These are phyloP conservation scores for Pseudomyrmex pallidus DNA, from an alignment of 1,140 invertebrate genomes.

Conservation along the genomic window DNA sequence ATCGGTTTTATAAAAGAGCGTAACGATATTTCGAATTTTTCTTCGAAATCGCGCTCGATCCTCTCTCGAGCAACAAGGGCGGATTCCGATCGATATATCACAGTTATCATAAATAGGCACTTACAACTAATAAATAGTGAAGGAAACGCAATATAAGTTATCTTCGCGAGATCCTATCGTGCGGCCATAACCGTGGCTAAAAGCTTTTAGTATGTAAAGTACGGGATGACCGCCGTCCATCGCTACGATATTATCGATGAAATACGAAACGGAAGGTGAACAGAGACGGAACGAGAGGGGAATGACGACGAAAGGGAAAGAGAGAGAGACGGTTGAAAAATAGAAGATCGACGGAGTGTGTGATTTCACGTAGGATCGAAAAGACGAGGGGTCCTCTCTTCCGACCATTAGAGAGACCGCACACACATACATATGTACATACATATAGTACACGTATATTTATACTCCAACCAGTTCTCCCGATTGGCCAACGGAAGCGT, in stretches of 20 bases:
- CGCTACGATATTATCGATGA: constrained; percentile 63
- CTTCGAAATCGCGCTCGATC: neutral
- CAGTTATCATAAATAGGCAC: constrained; percentile 60
- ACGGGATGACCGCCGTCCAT: constrained; percentile 57
- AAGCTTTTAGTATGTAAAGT: constrained; percentile 67
- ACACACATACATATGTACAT: constrained; percentile 61
- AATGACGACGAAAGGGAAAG: neutral
- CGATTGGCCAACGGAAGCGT: constrained; percentile 82
- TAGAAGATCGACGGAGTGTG: constrained; percentile 48
- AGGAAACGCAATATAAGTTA: constrained; percentile 60
- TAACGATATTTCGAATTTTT: constrained; percentile 6
- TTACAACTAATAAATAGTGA: constrained; percentile 56
- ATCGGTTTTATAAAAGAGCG: neutral
- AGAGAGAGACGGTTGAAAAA: constrained; percentile 30
- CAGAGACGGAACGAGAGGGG: neutral
- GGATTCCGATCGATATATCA: constrained; percentile 51
- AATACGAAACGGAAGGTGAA: constrained; percentile 52
- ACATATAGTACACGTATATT: constrained; percentile 60
- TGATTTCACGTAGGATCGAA: constrained; percentile 67
- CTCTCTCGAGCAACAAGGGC: constrained; percentile 14
- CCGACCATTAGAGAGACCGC: constrained; percentile 71
- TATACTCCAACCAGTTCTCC: constrained; percentile 56
- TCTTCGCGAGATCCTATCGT: constrained; percentile 41
- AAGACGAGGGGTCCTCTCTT: constrained; percentile 64
- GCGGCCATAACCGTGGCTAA: constrained; percentile 53